Evolutionary conservation across 1,140 invertebrate genomes (phyloP).

Genomic region (Samia ricini): DNA sequence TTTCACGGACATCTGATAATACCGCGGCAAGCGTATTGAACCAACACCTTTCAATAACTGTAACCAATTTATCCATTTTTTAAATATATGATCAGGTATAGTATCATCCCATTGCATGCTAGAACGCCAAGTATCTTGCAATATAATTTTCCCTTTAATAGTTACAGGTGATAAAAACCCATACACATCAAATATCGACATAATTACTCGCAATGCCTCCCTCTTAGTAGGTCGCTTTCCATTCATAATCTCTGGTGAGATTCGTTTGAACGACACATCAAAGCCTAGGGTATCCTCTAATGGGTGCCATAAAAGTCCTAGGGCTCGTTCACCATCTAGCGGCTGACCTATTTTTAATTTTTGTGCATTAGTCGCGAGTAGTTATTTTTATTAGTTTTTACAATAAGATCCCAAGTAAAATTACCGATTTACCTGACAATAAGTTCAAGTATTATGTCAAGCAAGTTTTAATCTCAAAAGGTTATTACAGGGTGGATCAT

Average conservation of each 20-base stretch:
- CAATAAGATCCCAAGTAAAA: no score
- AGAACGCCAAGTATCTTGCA: constrained; percentile 20
- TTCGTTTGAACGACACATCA: constrained; percentile 21
- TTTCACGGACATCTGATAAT: constrained; percentile 3
- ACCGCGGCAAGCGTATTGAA: constrained; percentile 15
- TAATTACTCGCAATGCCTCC: constrained; percentile 15
- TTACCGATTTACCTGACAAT: no score
- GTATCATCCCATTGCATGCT: constrained; percentile 20
- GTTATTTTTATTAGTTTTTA: no score
- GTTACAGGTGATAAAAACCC: constrained; percentile 24
- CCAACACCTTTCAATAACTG: not conserved
- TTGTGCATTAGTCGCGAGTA: constrained; percentile 14
- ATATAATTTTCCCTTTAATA: constrained; percentile 19
- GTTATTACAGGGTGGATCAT: no score
- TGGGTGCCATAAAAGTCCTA: constrained; percentile 34
- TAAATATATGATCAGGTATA: constrained; percentile 11
- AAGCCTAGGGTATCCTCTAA: constrained; percentile 25
- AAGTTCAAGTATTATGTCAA: no score
- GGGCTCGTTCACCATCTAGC: constrained; percentile 18
- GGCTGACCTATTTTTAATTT: constrained; percentile 16
- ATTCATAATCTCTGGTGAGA: constrained; percentile 18
- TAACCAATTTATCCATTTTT: constrained; percentile 22
- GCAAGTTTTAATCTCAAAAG: no score
- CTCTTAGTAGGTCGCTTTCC: constrained; percentile 31
- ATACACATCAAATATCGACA: constrained; percentile 24